A percentile compares a stretch with the other conserved stretches of the same genome.
These are phyloP conservation scores for Subacronicta megacephala DNA, from an alignment of 2,888 invertebrate genomes.

Conservation along the genomic window DNA sequence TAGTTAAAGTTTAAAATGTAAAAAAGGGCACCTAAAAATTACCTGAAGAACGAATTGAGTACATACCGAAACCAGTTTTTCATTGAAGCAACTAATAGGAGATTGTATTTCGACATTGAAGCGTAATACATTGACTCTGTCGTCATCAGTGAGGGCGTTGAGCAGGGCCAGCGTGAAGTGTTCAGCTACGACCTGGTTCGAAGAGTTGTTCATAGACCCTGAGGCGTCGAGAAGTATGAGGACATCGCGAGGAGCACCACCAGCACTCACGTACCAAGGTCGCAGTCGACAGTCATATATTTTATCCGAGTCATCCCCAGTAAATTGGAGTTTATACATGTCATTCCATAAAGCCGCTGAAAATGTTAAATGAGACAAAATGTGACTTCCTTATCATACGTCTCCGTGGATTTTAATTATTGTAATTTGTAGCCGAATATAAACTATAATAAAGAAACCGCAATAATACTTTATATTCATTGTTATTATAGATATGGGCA, in stretches of 20 bases:
- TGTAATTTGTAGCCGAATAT: no score
- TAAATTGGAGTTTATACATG: conserved; percentile 73
- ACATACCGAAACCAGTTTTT: conserved; percentile 81
- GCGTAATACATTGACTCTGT: conserved; percentile 81
- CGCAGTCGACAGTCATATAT: conserved; percentile 83
- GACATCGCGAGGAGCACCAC: conserved; percentile 82
- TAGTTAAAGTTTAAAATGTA: no score
- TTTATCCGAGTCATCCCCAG: conserved; percentile 65
- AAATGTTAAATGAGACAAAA: conserved; percentile 1
- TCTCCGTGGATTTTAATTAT: no score
- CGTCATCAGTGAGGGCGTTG: conserved; percentile 84
- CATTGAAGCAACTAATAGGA: conserved; percentile 79
- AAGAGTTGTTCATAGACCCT: conserved; percentile 82
- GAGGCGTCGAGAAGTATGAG: conserved; percentile 82
- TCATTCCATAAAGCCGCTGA: conserved; percentile 81
- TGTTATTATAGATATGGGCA: no score
- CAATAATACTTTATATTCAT: no score
- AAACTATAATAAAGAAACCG: no score
- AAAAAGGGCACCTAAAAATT: no score
- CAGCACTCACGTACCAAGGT: conserved; percentile 84
- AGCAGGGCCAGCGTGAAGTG: conserved; percentile 78
- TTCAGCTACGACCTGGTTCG: conserved; percentile 75
- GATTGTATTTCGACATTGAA: conserved; percentile 78
- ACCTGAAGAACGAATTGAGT: neutral
- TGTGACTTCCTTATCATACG: neutral